Base-by-base conservation (phyloP, 2,797 vertebrate genomes). In the Siniperca undulata region DNA sequence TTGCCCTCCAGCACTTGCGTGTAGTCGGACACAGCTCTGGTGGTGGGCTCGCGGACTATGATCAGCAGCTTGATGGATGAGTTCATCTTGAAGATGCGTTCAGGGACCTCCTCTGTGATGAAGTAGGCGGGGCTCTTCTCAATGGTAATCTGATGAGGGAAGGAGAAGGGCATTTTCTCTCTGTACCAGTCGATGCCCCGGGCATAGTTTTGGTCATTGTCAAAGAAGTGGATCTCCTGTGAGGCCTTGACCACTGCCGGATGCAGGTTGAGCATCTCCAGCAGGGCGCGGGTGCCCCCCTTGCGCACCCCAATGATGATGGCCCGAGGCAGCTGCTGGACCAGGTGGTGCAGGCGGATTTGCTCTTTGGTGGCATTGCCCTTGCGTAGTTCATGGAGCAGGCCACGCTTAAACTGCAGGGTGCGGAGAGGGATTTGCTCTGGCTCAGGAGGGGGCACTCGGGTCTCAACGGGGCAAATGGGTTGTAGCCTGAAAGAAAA, bases 71-170 rank as follows among this genome's bases (percentile, higher is more conserved):
- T 99, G 94, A 98, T 97, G 92, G 98, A 99, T 58, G 97, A 98
- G 94, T 98, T 99, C 98, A 99, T 99, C 95, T 97, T 97, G 92
- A 98, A 98, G 94, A 99, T 99, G 93, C 98, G 97, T 94, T 99
- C 97, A 1, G 98, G 98, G 89, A 99, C 98, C 92, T 98, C 97
- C 91, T 99, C 98, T 0, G 98, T 99, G 92, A 98, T 98, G 90
- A 99, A 99, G 92, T 99, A 99, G 0, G 98, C 98, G 0, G 98
- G 98, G 90, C 98, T 99, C 93, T 99, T 99, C 94, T 99, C 98
- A 77, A 99, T 98, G 73, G 98, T 99, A 92, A 98, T 98, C 95
- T 99, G 98, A 92, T 97, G 95, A 76, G 97, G 97, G 92, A 98
- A 97, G 81, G 98, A 99, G 92, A 98, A 98, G 83, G 98, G 98